Evolutionary conservation across 2,113 vertebrate genomes (phyloP), one percentile per base, ranked within the genome.

Genomic region (Brienomyrus longianalis): DNA sequence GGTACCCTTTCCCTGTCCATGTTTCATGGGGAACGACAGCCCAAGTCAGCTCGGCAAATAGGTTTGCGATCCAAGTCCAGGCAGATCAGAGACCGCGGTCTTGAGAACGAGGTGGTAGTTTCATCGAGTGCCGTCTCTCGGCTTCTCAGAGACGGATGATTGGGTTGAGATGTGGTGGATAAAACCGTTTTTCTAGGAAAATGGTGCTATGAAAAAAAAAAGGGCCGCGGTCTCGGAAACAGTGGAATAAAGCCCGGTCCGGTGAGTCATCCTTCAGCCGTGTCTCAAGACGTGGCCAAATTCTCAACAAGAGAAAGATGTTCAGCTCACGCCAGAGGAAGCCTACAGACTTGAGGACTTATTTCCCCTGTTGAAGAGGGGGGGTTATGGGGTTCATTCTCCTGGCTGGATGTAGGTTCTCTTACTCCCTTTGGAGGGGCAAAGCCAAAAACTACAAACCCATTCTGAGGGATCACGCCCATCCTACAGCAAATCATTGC

Each of bases 291-390:
- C 1, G 74, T 19, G 74, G 74, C 31, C 74, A 43, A 43, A 43
- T 80, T 80, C 74, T 80, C 74, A 80, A 80, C 74, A 43, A 80
- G 74, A 80, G 74, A 80, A 43, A 80, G 74, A 80, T 43, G 74
- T 80, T 80, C 35, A 43, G 74, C 74, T 80, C 35, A 43, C 39
- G 74, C 74, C 70, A 77, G 70, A 39, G 31, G 70, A 39, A 77
- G 70, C 15, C 35, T 35, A 43, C 74, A 19, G 15, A 15, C 15
- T 19, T 19, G 35, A 80, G 74, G 11, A 39, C 74, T 80, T 80
- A 43, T 43, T 80, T 80, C 74, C 74, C 35, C 74, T 43, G 31
- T 80, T 56, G 5, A 21, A 17, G 74, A 2, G 39, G 39, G 56
- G 70, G 35, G 74, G 31, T 80, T 43, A 39, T 6, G 4, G 35